Evolutionary conservation across 2,113 vertebrate genomes (phyloP).

Genomic region (Zosterops borbonicus): DNA sequence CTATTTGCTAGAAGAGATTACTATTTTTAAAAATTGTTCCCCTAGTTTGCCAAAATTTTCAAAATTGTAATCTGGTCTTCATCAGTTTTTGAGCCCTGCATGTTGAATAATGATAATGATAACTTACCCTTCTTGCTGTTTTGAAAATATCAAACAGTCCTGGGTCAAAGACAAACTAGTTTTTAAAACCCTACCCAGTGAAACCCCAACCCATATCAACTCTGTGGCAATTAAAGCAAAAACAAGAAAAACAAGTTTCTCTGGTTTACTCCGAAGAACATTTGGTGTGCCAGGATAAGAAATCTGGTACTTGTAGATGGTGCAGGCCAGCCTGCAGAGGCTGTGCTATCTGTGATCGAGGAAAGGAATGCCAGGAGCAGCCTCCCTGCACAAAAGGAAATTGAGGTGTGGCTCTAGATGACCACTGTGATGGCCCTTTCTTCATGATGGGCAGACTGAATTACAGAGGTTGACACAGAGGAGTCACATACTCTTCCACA

Average conservation of each 20-base stretch:
- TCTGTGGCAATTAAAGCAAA: neutral
- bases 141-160: neutral
- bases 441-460: neutral
- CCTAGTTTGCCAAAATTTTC: neutral
- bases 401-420: neutral
- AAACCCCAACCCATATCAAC: neutral
- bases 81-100: neutral
- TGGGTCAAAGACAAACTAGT: neutral
- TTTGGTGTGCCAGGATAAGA: neutral
- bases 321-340: neutral
- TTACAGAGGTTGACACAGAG: neutral
- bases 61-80: neutral
- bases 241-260: neutral
- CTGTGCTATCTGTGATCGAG: neutral
- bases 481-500: neutral
- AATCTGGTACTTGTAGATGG: neutral
- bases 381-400: neutral
- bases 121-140: neutral
- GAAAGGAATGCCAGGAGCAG: neutral
- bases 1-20: neutral
- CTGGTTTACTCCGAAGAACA: neutral
- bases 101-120: neutral
- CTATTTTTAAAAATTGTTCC: neutral
- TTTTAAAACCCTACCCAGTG: neutral
- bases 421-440: neutral